A percentile compares a stretch with the other conserved stretches of the same genome.
These are phyloP conservation scores for Ciconia maguari DNA, from an alignment of 2,113 vertebrate species.

Conservation along the genomic window DNA sequence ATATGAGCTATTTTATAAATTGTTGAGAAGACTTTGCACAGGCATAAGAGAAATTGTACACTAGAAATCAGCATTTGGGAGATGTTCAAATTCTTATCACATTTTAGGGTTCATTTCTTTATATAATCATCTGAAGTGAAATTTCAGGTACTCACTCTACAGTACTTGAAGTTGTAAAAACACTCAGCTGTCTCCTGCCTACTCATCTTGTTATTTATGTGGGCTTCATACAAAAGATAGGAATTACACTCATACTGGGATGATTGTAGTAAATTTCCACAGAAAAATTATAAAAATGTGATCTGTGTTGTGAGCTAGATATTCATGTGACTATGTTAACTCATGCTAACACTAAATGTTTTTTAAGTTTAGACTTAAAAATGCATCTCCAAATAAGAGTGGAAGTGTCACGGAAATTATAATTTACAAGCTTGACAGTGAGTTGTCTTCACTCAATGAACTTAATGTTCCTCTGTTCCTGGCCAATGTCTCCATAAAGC, in stretches of 20 bases:
- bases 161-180: neutral
- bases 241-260: neutral
- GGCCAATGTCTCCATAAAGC: neutral
- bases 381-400: neutral
- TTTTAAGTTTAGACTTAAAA: neutral
- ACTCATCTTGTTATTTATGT: neutral
- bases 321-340: neutral
- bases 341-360: fast-evolving
- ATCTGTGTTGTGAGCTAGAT: neutral
- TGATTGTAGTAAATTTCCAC: neutral
- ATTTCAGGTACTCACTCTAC: neutral
- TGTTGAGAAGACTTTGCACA: neutral
- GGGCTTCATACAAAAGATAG: neutral
- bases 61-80: neutral
- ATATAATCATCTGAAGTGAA: neutral
- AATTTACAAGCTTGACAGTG: neutral
- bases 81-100: neutral
- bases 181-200: neutral
- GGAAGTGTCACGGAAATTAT: neutral
- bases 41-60: neutral
- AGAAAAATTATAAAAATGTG: neutral
- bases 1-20: neutral
- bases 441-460: neutral
- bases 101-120: slow-evolving; percentile 11
- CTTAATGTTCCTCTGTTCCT: neutral